These are phyloP conservation scores for Scomber scombrus DNA, from an alignment of 2,113 vertebrate species.

Conservation along the genomic window DNA sequence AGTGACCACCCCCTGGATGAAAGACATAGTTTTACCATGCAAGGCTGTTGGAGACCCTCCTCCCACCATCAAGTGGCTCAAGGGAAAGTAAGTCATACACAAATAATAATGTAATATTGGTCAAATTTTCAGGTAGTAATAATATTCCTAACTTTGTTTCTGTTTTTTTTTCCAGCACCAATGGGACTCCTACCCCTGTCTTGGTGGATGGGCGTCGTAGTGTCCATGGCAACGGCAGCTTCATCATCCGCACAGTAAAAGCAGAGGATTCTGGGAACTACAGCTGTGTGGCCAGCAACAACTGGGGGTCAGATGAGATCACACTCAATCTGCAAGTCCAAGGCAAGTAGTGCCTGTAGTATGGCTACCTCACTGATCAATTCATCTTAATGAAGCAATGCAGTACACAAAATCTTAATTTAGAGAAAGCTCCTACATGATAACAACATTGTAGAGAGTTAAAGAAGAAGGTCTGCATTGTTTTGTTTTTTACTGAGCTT, in stretches of 20 bases:
- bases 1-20: conserved; percentile 99
- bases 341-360: conserved; percentile 82
- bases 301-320: conserved; percentile 98
- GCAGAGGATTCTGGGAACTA: conserved; percentile 99
- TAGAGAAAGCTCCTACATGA: not conserved
- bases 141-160: not conserved
- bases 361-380: not conserved
- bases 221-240: conserved; percentile 95
- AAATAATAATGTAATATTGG: not conserved
- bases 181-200: conserved; percentile 94
- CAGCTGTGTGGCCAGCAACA: conserved; percentile 96
- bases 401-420: not conserved
- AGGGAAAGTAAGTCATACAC: conserved; percentile 91
- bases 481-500: not conserved
- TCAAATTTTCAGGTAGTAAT: not conserved
- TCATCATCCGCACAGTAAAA: conserved; percentile 96
- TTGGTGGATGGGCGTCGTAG: conserved; percentile 94
- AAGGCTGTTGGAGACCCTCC: conserved; percentile 95
- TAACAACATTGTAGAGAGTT: not conserved
- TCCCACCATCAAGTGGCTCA: conserved; percentile 97
- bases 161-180: conserved; percentile 83
- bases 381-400: not conserved
- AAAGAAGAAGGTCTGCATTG: not conserved
- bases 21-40: conserved; percentile 95
- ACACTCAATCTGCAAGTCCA: conserved; percentile 97